phyloP scores from a whole-genome alignment of 2,797 vertebrate species.

The Brachymystax lenok region DNA sequence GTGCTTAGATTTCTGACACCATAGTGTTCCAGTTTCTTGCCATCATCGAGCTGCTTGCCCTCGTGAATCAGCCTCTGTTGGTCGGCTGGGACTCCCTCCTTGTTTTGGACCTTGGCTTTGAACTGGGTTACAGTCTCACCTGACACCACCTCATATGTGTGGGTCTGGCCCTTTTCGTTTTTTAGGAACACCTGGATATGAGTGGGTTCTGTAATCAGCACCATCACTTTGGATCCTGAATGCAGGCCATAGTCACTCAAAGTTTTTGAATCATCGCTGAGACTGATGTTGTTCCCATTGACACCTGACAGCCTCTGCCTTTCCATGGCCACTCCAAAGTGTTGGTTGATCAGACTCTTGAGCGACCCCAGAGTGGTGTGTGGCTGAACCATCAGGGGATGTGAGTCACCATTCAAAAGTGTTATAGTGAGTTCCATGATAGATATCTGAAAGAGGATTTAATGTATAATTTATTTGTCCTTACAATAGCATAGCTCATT shows the following conservation, averaged over 20 bases:
- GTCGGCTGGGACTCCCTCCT: slow-evolving; percentile 43
- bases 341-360: slow-evolving; percentile 33
- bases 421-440: slow-evolving; percentile 62
- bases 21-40: slow-evolving; percentile 57
- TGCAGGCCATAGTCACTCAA: slow-evolving; percentile 52
- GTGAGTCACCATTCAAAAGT: slow-evolving; percentile 38
- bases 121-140: slow-evolving; percentile 59
- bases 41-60: slow-evolving; percentile 42
- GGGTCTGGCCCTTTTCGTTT: slow-evolving; percentile 43
- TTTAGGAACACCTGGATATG: slow-evolving; percentile 64
- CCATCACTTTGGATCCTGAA: slow-evolving; percentile 45
- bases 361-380: slow-evolving; percentile 53
- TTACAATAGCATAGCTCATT: neutral
- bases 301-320: slow-evolving; percentile 41
- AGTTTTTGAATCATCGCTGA: slow-evolving; percentile 38
- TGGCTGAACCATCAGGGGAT: neutral
- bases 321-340: accelerated
- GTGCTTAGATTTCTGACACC: slow-evolving; percentile 46
- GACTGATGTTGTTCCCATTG: slow-evolving; percentile 44
- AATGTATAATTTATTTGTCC: neutral
- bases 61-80: slow-evolving; percentile 70
- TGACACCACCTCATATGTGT: slow-evolving; percentile 52
- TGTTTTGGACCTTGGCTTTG: slow-evolving; percentile 43
- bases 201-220: slow-evolving; percentile 53
- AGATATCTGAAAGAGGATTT: neutral